phyloP scores from a whole-genome alignment of 2,113 vertebrate genomes.

The Stegostoma tigrinum region DNA sequence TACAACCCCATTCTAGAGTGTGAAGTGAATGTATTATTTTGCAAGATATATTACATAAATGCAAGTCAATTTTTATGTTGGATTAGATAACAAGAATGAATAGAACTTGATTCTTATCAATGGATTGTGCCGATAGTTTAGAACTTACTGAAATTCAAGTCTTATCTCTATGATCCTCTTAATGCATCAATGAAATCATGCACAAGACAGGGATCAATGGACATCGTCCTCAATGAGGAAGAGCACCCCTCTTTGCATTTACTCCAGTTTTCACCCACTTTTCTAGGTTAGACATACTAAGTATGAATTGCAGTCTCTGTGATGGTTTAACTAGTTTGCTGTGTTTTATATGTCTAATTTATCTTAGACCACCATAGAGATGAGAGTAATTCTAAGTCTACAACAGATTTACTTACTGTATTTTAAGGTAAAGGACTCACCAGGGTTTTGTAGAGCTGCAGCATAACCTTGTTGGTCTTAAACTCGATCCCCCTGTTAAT shows the following conservation, averaged over 20 bases:
- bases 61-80: neutral
- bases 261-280: neutral
- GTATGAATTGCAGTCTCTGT: neutral
- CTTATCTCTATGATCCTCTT: neutral
- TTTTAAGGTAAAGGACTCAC: too few species aligned
- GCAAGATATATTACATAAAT: neutral
- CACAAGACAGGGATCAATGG: neutral
- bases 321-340: neutral
- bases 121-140: neutral
- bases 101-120: neutral
- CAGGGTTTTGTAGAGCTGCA: too few species aligned
- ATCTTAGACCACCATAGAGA: neutral
- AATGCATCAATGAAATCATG: neutral
- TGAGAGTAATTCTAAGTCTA: neutral
- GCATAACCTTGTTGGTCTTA: too few species aligned
- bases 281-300: neutral
- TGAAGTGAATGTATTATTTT: neutral
- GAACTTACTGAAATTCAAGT: neutral
- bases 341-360: neutral
- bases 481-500: too few species aligned
- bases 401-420: neutral
- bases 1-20: neutral
- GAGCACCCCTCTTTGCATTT: neutral
- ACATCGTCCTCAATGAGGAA: neutral
- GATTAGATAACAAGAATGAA: neutral